Base-by-base conservation (phyloP, 2,797 vertebrate genomes). In the Esox lucius region DNA sequence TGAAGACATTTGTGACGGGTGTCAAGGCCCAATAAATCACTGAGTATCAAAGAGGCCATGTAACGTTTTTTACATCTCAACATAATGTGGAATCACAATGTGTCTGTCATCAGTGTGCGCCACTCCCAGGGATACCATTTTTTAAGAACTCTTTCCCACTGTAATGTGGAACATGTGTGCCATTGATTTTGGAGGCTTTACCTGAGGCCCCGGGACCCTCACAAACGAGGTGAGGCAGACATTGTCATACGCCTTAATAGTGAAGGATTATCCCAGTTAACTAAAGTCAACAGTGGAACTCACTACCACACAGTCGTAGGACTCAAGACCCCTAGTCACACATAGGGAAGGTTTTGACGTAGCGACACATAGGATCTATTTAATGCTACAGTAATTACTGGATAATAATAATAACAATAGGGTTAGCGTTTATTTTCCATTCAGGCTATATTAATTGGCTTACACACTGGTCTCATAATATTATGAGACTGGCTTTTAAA, bases 61-160 rank as follows among this genome's bases (percentile, higher is more conserved):
- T 93, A 94, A 90, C 91, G 90, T 90, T 95, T 93, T 93, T 90
- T 93, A 89, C 90, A 92, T 94, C 93, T 94, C 93, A 93, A 89
- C 94, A 94, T 92, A 93, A 93, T 93, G 93, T 92, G 93, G 90
- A 94, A 92, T 94, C 91, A 91, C 90, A 91, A 90, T 77, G 77
- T 64, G 91, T 95, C 93, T 93, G 92, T 94, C 94, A 92, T 91
- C 93, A 51, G 80, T 61, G 90, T 84, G 89, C 87, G 84, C 87
- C 90, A 89, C 91, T 94, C 90, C 86, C 72, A 24, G 78, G 85
- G 81, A 87, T 79, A 89, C 78, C 85, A 81, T 78, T 89, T 91
- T 90, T 87, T 85, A 81, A 81, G 84, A 85, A 83, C 83, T 80
- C 78, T 75, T 92, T 92, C 91, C 89, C 88, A 85, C 78, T 90